Evolutionary conservation across 2,113 vertebrate species (phyloP).

Genomic region (Ciconia maguari): DNA sequence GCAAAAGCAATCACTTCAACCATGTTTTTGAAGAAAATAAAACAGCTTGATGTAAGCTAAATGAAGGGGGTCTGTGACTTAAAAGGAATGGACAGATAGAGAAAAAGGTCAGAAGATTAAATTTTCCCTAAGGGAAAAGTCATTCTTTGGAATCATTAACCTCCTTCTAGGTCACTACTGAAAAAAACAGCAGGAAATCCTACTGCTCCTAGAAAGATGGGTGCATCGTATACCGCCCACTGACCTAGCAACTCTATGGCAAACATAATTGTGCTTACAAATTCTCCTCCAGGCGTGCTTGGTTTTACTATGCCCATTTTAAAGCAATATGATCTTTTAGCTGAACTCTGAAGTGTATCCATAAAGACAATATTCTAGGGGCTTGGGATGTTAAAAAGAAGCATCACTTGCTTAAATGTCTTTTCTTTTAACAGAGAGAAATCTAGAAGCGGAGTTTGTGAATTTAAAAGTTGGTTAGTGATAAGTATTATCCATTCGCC

Average conservation of each 20-base stretch:
- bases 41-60: slow-evolving; percentile 77
- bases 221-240: slow-evolving; percentile 62
- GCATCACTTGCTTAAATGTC: background rate
- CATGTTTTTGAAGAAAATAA: slow-evolving; percentile 79
- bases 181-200: slow-evolving; percentile 77
- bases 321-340: slow-evolving; percentile 67
- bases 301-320: slow-evolving; percentile 64
- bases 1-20: slow-evolving; percentile 74
- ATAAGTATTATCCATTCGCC: background rate
- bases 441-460: background rate
- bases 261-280: slow-evolving; percentile 44
- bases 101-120: slow-evolving; percentile 79
- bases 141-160: slow-evolving; percentile 82
- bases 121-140: slow-evolving; percentile 80
- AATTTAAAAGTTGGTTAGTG: background rate
- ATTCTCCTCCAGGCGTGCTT: slow-evolving; percentile 60
- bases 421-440: background rate
- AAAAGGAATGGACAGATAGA: slow-evolving; percentile 81
- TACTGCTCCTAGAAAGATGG: slow-evolving; percentile 69
- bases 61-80: slow-evolving; percentile 76
- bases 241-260: slow-evolving; percentile 62
- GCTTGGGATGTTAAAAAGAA: background rate
- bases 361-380: slow-evolving; percentile 18
- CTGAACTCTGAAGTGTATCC: slow-evolving; percentile 56
- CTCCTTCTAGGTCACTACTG: slow-evolving; percentile 79